Percentiles rank a stretch among this genome's conserved stretches.
These are phyloP conservation scores for Diprion similis DNA, from an alignment of 1,140 invertebrate species.

Conservation along the genomic window DNA sequence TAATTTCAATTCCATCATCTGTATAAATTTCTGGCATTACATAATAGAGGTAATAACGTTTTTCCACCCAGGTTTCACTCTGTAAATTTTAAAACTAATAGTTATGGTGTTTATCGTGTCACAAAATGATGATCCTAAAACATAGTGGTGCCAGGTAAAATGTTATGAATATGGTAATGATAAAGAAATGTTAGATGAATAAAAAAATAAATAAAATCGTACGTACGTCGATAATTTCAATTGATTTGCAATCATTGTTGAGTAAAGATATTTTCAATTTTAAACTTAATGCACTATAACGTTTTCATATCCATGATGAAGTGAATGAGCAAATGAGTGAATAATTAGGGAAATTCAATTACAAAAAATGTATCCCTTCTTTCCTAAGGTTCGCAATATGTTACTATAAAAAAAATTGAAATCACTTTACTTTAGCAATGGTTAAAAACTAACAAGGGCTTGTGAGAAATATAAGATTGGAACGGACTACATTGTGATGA, in stretches of 20 bases:
- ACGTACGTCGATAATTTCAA: too few species aligned
- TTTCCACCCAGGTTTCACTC: constrained; percentile 51
- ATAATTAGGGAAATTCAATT: background rate
- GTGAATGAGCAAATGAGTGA: background rate
- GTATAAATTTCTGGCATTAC: constrained; percentile 44
- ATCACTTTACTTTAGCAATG: background rate
- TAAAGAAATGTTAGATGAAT: background rate
- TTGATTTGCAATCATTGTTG: too few species aligned
- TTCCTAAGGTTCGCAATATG: background rate
- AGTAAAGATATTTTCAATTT: background rate
- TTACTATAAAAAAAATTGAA: background rate
- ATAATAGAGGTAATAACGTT: constrained; percentile 53
- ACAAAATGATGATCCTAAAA: constrained; percentile 19
- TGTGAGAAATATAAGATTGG: too few species aligned
- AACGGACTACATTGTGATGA: background rate
- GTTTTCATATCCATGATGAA: background rate
- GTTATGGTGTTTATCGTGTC: constrained; percentile 21
- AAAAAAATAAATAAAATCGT: too few species aligned
- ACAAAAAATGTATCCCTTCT: background rate
- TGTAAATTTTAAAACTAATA: constrained; percentile 29
- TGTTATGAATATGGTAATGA: constrained; percentile 18
- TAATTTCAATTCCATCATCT: constrained; percentile 47
- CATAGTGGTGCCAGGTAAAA: background rate
- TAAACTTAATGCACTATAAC: background rate
- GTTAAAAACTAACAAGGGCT: too few species aligned